Base-by-base conservation (phyloP, 2,888 invertebrate genomes). In the Sesamia inferens region DNA sequence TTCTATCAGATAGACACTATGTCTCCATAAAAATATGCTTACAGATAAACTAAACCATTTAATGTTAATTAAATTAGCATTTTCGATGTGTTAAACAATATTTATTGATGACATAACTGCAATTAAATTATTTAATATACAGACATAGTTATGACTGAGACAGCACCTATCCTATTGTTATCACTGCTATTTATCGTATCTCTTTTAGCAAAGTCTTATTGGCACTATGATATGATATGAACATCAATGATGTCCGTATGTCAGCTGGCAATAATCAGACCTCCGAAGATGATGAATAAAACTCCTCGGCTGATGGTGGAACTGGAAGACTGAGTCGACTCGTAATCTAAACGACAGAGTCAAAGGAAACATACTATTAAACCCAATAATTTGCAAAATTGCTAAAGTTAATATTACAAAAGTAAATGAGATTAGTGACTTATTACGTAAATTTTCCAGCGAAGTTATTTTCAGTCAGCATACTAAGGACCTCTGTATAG, bases 281-380 rank as follows among this genome's bases (percentile, higher is more conserved):
- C 86, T 71, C 88, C 89, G 14, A 92, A 54, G 57, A 89, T 87
- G 84, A 90, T 82, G 83, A 92, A 86, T 57, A 90, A 78, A 44
- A 86, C 80, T 55, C 89, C 88, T 44, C 87, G 88, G 47, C 86
- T 81, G 69, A 85, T 84, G 47, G 88, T 74, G 24, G 93, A 91
- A 48, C 91, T 88, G 10, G 96, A 95, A 69, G 95, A 93, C 84
- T 95, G 95, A 16, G 95, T 94, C 55, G 95, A 94, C 90, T 95
- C 96, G 88, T 95, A 96, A 93, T 95, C 96, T 94, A 90, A 77
- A 87, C 79, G 44, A 70, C 68, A 64, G 39, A 54, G 55, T 65
- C 16, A 70, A 76, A 73, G 31, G 19, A 68, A 65, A 69, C 5
- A 74, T 16, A 54, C 55, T 16, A 55, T 71, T 69, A 73, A 73